Base-by-base conservation (phyloP, 2,113 vertebrate species). In the Nicator chloris region DNA sequence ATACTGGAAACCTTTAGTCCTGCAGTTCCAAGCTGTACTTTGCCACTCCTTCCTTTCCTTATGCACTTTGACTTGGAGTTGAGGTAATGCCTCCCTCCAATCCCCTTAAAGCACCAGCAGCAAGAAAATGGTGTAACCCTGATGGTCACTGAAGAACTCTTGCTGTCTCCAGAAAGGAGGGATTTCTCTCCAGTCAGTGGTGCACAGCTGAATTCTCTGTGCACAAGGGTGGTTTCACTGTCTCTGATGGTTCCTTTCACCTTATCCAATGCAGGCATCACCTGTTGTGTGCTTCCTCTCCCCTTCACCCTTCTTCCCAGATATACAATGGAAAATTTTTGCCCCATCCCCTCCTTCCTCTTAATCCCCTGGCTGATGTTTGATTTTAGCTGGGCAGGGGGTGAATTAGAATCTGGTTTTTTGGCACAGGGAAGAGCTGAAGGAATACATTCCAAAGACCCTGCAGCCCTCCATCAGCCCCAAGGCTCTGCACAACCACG, bases 381-480 rank as follows among this genome's bases (percentile, higher is more conserved):
- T 49, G 2, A 13, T 42, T 79, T 69, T 44, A 72, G 44, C 63
- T 65, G 59, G 65, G 50, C 42, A 59, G 35, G 35, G 23, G 4
- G 3, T 71, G n/a, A 93, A 44, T 65, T n/a, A 27, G 1, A 54
- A 28, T 90, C 69, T 93, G 44, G 44, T 3, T 93, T 91, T 59
- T 77, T 93, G 85, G n/a, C 40, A 72, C 82, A 99, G 99, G 94
- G 64, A 92, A n/a, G 98, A 98, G 64, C 72, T 99, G 59, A 97
- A 97, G 85, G 79, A 94, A 17, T 99, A 98, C 81, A 86, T 98
- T 4, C 99, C 99, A 4, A 78, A 89, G 65, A 71, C 73, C 13
- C 94, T 98, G 22, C 91, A 90, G 10, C 3, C 89, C 64, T 97
- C 68, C 68, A 65, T 95, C 78, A 97, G 56, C 35, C 4, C 20